These are phyloP conservation scores for Aphelinus certus DNA, from an alignment of 1,140 invertebrate species.

Conservation along the genomic window DNA sequence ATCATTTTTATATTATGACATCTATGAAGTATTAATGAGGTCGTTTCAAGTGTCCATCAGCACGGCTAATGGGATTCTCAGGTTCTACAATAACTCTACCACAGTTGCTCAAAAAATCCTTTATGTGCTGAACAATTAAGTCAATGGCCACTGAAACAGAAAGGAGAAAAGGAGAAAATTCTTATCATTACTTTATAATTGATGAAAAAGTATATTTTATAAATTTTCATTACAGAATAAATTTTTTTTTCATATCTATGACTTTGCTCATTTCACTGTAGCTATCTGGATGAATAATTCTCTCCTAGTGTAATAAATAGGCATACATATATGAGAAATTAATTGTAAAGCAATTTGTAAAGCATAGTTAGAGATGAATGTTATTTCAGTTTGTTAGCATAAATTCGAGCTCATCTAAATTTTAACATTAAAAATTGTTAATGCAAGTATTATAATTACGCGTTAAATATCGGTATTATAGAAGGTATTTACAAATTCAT, in stretches of 20 bases:
- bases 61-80: conserved; percentile 54
- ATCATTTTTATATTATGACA: conserved; percentile 34
- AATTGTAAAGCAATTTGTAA: neutral
- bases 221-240: conserved; percentile 24
- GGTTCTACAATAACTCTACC: conserved; percentile 54
- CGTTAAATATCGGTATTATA: neutral
- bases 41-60: conserved; percentile 54
- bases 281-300: conserved; percentile 8
- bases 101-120: conserved; percentile 78
- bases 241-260: conserved; percentile 9
- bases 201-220: conserved; percentile 35
- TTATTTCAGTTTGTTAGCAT: too few species aligned
- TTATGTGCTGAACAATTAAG: conserved; percentile 93
- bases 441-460: conserved; percentile 11
- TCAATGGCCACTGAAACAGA: conserved; percentile 86
- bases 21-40: conserved; percentile 53
- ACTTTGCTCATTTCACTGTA: neutral
- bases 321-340: conserved; percentile 14
- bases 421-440: neutral
- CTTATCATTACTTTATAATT: conserved; percentile 10
- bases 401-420: too few species aligned
- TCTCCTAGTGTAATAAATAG: conserved; percentile 18
- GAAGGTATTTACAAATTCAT: too few species aligned
- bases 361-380: neutral
- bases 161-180: conserved; percentile 31